Conservation (phyloP, 2,888 invertebrate genomes). For the Netelia inedita region DNA sequence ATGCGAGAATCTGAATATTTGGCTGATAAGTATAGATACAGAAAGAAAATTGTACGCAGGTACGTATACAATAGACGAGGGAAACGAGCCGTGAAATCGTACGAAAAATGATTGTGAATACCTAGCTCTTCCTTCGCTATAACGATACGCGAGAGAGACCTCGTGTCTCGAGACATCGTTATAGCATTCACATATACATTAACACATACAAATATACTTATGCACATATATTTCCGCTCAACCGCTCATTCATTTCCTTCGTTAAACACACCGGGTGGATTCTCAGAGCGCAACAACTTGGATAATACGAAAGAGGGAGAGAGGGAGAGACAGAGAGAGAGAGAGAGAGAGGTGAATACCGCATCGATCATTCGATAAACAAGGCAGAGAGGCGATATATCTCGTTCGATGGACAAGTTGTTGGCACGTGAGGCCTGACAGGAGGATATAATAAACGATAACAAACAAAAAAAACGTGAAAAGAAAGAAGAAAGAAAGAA, state of each 20-base stretch:
- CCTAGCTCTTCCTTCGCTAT: not conserved
- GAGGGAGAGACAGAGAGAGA: conserved; percentile 28
- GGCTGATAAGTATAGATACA: conserved; percentile 11
- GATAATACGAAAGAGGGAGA: conserved; percentile 29
- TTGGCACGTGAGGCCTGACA: conserved; percentile 64
- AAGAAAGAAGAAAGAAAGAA: conserved; percentile 12
- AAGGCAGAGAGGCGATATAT: conserved; percentile 57
- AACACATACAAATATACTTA: not conserved
- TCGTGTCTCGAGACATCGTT: not conserved
- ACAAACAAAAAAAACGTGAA: not conserved
- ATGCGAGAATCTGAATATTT: not conserved
- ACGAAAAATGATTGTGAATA: conserved; percentile 43
- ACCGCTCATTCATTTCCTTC: conserved; percentile 49
- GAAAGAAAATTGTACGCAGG: not conserved
- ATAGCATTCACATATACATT: not conserved
- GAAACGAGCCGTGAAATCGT: conserved; percentile 60
- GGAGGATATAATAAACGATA: conserved; percentile 56
- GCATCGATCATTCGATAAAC: conserved; percentile 69
- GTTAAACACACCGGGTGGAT: conserved; percentile 34
- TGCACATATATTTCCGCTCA: conserved; percentile 14
- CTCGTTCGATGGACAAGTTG: conserved; percentile 65
- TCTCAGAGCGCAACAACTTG: conserved; percentile 30
- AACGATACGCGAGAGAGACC: not conserved
- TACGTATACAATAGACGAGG: conserved; percentile 16
- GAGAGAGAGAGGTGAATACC: conserved; percentile 47